A percentile compares a stretch with the other conserved stretches of the same genome.
Conservation (phyloP, 2,888 invertebrate genomes). For the Neocrepidodera transversa region DNA sequence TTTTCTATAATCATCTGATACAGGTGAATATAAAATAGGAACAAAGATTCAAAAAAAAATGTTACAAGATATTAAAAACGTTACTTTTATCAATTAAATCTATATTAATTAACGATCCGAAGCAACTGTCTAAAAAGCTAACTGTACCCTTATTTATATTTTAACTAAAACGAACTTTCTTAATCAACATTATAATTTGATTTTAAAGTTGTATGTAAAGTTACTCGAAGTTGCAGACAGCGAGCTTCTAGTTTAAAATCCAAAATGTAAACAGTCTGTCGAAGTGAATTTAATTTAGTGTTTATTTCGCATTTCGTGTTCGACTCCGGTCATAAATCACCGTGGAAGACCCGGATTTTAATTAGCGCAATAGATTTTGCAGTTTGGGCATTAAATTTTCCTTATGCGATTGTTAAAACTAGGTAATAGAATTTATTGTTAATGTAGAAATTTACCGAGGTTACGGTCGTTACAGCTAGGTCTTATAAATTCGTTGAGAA, state of each 20-base stretch:
- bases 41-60: no score
- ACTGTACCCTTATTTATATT: conserved; percentile 1
- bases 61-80: no score
- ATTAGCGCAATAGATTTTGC: not conserved
- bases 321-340: conserved; percentile 1
- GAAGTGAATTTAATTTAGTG: conserved; percentile 8
- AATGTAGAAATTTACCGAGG: no score
- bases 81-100: no score
- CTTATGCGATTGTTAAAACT: not conserved
- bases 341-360: conserved; percentile 3
- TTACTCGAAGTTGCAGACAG: not conserved
- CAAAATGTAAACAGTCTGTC: conserved; percentile 6
- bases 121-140: no score
- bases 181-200: conserved; percentile 7
- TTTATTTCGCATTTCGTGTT: conserved; percentile 7
- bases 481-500: no score
- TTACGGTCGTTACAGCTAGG: no score
- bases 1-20: no score
- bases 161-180: not conserved
- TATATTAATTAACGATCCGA: no score
- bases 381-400: not conserved
- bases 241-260: not conserved
- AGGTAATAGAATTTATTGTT: not conserved
- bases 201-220: conserved; percentile 6
- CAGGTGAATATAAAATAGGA: no score